Base-by-base conservation (phyloP, 2,797 vertebrate genomes). In the Arrhamphus sclerolepis region DNA sequence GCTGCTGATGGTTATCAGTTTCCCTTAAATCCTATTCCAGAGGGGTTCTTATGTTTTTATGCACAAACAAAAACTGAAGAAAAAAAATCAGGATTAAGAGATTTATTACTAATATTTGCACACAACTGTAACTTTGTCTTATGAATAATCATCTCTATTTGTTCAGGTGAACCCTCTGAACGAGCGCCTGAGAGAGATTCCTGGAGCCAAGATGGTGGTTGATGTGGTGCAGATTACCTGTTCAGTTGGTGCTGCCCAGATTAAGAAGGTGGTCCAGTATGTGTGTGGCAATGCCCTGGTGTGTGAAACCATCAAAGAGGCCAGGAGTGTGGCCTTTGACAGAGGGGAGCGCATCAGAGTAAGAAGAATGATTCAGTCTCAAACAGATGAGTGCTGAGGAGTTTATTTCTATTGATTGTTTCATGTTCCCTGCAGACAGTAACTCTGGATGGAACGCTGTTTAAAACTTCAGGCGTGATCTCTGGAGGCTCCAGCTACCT, bases 401-500 rank as follows among this genome's bases (percentile, higher is more conserved):
- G 14, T 1, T 17, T 7, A 7, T n/a, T 20, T 7, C 22, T 10
- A 10, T 17, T 22, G 1, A 47, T 54, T 42, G 5, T 16, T 1
- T 34, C 43, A 31, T 68, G 5, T 46, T 56, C 34, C 6, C 19
- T 53, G 6, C 51, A 99, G 97, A 95, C 95, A 0, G 95, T 99
- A 14, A 76, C 96, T 64, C 90, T 97, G 78, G 97, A 98, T 56
- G 98, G 98, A 73, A 98, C 96, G 31, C 81, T 98, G 57, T 99
- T 99, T 89, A 81, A 93, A 48, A 97, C 95, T 79, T 98, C 96
- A 10, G 98, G 98, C 11, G 92, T 95, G 56, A 97, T 99, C 69
- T 98, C 97, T 40, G 97, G 98, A 81, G 98, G 98, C 18, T 94
- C 96, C 60, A 92, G 90, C 74, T 87, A 96, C 75, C 90, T 99